These are phyloP conservation scores for Antigone vipio DNA, from an alignment of 2,113 vertebrate species.

Conservation along the genomic window DNA sequence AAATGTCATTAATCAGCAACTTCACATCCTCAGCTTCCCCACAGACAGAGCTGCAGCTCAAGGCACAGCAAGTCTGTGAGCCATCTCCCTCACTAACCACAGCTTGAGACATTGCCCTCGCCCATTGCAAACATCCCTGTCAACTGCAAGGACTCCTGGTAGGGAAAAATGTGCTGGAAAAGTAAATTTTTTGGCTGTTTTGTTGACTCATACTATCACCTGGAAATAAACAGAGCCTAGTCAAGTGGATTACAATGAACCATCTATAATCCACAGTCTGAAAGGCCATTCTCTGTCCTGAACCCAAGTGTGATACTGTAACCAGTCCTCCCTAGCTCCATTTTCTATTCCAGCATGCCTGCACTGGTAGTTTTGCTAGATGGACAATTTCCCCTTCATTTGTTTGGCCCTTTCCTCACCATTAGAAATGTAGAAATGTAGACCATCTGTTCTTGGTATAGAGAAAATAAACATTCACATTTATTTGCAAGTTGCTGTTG, in stretches of 20 bases:
- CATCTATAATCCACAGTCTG: not conserved
- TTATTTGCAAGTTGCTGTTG: not conserved
- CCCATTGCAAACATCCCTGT: not conserved
- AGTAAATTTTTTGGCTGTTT: not conserved
- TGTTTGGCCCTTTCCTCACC: not conserved
- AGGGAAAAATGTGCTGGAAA: not conserved
- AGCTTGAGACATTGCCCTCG: not conserved
- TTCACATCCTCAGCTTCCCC: not conserved
- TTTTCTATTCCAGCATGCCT: not conserved
- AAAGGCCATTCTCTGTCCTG: not conserved
- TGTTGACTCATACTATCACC: not conserved
- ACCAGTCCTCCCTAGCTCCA: not conserved
- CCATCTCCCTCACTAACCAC: not conserved
- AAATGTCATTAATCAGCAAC: slow-evolving; percentile 15
- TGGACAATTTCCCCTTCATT: not conserved
- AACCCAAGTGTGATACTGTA: not conserved
- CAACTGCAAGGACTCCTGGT: not conserved
- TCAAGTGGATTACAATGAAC: not conserved
- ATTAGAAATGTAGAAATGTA: not conserved
- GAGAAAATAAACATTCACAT: not conserved
- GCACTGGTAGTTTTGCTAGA: not conserved
- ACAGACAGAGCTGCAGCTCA: not conserved
- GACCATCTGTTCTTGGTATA: not conserved
- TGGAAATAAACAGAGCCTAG: not conserved
- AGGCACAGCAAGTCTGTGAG: not conserved